These are phyloP conservation scores for Takifugu rubripes DNA, from an alignment of 2,797 vertebrate species.

Conservation along the genomic window DNA sequence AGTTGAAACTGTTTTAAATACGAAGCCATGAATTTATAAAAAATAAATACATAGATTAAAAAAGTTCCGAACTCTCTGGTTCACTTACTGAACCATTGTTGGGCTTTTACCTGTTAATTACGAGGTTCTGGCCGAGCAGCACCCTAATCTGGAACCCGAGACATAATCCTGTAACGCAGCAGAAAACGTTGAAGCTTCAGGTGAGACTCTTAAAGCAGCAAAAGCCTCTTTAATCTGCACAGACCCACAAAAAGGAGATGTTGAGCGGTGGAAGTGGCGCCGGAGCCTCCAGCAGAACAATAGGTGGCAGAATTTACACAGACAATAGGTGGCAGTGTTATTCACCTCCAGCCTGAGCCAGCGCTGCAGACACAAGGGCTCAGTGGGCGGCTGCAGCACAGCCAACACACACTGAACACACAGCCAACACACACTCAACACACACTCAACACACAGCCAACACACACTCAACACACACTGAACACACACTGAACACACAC, in stretches of 20 bases:
- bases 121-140: not conserved
- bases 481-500: no score
- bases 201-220: constrained; percentile 26
- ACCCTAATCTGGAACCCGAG: not conserved
- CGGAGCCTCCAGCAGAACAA: constrained; percentile 46
- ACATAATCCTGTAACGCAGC: constrained; percentile 2
- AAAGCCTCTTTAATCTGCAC: constrained; percentile 39
- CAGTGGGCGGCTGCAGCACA: constrained; percentile 66
- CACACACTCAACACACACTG: no score
- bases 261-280: no score
- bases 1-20: no score
- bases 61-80: no score
- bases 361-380: constrained; percentile 59
- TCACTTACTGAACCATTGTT: no score
- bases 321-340: constrained; percentile 71
- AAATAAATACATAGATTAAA: no score
- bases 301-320: constrained; percentile 51
- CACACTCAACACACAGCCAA: no score
- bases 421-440: no score
- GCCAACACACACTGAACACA: no score
- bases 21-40: no score
- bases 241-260: constrained; percentile 36
- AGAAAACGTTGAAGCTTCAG: not conserved
- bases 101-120: not conserved
- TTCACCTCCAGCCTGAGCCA: constrained; percentile 54